Conservation (phyloP, 2,797 vertebrate species). For the Siniperca scherzeri region DNA sequence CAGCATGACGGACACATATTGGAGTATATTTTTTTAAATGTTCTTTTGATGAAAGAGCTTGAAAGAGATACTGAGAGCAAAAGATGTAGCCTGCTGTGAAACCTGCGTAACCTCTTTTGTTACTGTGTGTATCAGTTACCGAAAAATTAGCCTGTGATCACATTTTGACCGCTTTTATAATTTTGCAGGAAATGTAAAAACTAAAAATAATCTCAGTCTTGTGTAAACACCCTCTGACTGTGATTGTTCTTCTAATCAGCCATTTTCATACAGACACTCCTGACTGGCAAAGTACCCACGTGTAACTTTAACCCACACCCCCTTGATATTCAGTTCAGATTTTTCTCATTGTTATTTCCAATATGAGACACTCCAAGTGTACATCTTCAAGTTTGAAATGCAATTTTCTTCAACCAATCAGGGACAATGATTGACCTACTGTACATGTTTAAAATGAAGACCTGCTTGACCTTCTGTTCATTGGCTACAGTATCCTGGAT, state of each 20-base stretch:
- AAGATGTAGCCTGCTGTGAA: slow-evolving; percentile 48
- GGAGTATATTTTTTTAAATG: slow-evolving; percentile 1
- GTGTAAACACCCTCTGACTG: slow-evolving; percentile 1
- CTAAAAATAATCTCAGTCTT: slow-evolving; percentile 12
- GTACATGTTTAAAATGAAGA: too few relatives aligned
- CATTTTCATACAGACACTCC: background rate
- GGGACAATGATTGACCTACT: too few relatives aligned
- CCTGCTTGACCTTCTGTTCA: too few relatives aligned
- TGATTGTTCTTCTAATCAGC: background rate
- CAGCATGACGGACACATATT: slow-evolving; percentile 42
- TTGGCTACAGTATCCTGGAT: too few relatives aligned
- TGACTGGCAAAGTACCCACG: background rate
- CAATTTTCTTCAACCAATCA: too few relatives aligned
- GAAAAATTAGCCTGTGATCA: slow-evolving; percentile 40
- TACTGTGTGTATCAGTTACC: slow-evolving; percentile 35
- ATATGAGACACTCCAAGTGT: too few relatives aligned
- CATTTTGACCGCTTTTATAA: slow-evolving; percentile 28
- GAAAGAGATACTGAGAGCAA: slow-evolving; percentile 30
- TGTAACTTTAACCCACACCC: background rate
- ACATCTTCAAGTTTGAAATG: too few relatives aligned
- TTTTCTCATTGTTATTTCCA: too few relatives aligned
- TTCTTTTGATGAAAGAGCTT: slow-evolving; percentile 50
- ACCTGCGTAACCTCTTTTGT: slow-evolving; percentile 27
- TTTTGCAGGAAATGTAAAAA: slow-evolving; percentile 27
- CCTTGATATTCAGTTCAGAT: background rate